Conservation (phyloP, 2,888 invertebrate genomes). For the Graphium colonna region DNA sequence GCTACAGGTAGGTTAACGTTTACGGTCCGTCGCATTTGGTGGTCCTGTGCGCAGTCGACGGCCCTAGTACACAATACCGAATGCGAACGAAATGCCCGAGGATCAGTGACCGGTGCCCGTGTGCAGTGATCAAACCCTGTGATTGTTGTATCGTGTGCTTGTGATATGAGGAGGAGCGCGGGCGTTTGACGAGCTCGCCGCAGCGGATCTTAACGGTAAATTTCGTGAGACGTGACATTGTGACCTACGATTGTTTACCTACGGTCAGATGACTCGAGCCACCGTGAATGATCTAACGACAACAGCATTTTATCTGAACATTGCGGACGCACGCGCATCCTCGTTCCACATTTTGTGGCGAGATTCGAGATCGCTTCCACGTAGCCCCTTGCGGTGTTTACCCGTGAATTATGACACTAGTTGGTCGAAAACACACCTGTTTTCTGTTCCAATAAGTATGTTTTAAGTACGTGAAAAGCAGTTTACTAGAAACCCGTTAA, state of each 20-base stretch:
- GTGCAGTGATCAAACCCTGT: conserved; percentile 65
- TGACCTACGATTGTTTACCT: conserved; percentile 67
- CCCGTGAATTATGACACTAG: conserved; percentile 69
- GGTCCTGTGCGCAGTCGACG: conserved; percentile 66
- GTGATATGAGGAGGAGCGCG: conserved; percentile 58
- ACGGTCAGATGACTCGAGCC: conserved; percentile 62
- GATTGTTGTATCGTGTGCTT: conserved; percentile 49
- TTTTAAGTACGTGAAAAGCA: conserved; percentile 31
- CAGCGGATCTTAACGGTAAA: conserved; percentile 76
- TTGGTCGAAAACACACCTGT: conserved; percentile 26
- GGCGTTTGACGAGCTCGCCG: conserved; percentile 47
- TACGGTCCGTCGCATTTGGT: conserved; percentile 75
- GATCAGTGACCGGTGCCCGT: conserved; percentile 61
- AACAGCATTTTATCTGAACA: conserved; percentile 28
- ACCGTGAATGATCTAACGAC: conserved; percentile 30
- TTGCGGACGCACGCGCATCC: conserved; percentile 38
- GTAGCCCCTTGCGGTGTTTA: conserved; percentile 67
- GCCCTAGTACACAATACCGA: conserved; percentile 48
- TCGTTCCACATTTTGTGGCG: conserved; percentile 47
- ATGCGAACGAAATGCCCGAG: conserved; percentile 61
- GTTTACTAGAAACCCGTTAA: conserved; percentile 46
- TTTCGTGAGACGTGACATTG: conserved; percentile 56
- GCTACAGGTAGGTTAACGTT: conserved; percentile 77
- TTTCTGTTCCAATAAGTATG: conserved; percentile 9
- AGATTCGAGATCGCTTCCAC: conserved; percentile 53